Conservation (phyloP, 92 coral and sea anemone species). For the Pocillopora grandis region DNA sequence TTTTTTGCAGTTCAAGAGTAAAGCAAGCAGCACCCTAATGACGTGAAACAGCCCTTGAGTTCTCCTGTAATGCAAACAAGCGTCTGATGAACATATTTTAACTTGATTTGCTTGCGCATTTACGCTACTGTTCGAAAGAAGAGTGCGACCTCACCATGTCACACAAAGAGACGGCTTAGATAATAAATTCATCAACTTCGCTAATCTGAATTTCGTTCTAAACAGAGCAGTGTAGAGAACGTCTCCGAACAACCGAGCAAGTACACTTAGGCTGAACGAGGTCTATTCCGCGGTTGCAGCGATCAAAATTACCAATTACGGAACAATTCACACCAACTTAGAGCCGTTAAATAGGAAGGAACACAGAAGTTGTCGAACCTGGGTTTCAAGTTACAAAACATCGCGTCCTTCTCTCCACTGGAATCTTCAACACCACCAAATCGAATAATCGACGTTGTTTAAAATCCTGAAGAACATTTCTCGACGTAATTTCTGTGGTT, state of each 20-base stretch:
- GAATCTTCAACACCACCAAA: conserved; percentile 1
- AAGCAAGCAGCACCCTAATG: background rate
- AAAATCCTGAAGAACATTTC: background rate
- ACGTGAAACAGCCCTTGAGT: background rate
- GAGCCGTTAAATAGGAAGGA: background rate
- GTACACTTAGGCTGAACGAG: background rate
- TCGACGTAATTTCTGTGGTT: background rate
- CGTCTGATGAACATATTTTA: background rate
- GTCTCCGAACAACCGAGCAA: background rate
- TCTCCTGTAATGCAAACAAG: background rate
- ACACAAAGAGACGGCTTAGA: background rate
- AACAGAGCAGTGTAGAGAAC: background rate
- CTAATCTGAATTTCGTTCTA: background rate
- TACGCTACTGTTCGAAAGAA: too few relatives aligned
- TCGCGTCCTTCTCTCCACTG: background rate
- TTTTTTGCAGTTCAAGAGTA: background rate
- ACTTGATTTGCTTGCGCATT: background rate
- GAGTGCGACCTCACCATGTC: background rate
- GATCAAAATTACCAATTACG: background rate
- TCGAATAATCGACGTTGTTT: background rate
- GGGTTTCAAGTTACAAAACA: conserved; percentile 5
- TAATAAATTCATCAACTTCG: background rate
- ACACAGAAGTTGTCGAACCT: background rate
- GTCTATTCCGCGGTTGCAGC: background rate
- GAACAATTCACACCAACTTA: background rate